Evolutionary conservation across 2,888 invertebrate species (phyloP).

Genomic region (Meloe dianella): DNA sequence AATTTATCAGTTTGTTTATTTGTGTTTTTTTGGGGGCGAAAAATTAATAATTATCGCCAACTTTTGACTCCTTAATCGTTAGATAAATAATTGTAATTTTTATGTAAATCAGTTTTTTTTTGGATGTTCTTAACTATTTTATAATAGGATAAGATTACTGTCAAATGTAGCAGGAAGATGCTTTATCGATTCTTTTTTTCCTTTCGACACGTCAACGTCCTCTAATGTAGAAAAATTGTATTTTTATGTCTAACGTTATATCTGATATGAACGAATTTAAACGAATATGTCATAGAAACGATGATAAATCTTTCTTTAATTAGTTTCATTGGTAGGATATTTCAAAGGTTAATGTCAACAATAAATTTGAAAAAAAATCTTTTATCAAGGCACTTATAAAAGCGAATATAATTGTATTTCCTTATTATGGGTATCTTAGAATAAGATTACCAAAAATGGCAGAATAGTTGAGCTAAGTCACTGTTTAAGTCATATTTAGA

Average conservation of each 20-base stretch:
- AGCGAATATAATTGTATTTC: background rate
- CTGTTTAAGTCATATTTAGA: too few species aligned
- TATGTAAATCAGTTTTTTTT: background rate
- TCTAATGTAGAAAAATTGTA: background rate
- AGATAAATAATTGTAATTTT: background rate
- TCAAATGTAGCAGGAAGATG: background rate
- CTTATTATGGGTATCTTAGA: background rate
- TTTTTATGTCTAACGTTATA: background rate
- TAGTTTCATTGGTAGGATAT: background rate
- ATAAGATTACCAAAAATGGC: background rate
- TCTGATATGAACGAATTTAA: background rate
- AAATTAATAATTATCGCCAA: too few species aligned
- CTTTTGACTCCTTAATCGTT: background rate
- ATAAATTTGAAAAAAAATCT: background rate
- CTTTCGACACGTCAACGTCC: background rate
- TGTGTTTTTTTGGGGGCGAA: too few species aligned
- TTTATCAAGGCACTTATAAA: background rate
- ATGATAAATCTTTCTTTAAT: background rate
- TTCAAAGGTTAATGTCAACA: background rate
- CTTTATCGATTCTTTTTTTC: background rate
- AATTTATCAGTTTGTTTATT: too few species aligned
- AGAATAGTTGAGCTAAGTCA: too few species aligned
- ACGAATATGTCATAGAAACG: background rate
- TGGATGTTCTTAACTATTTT: too few species aligned
- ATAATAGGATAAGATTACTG: background rate